Evolutionary conservation across 64 coral and sea anemone species (phyloP), one percentile per base, ranked within the genome.

Genomic region (Porites australiensis): DNA sequence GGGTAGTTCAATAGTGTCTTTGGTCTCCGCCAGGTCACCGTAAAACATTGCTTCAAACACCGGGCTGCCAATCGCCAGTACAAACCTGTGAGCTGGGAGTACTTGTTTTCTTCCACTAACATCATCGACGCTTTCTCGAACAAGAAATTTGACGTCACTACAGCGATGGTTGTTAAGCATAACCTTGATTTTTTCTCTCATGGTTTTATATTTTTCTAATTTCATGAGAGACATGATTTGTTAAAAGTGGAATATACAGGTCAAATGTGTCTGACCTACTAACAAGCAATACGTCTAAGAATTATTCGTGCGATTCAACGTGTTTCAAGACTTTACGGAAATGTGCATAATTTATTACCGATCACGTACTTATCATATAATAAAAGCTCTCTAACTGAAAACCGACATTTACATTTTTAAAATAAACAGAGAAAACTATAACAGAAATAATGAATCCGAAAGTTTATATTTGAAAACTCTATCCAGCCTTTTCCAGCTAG

Each of bases 21-120:
- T 12, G 37, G 68, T 71, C 68, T 71, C 68, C 23, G 68, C 68
- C n/a, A 71, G 21, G 1, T 71, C 68, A 71, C 68, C 68, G 21
- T 44, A 71, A 71, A 71, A 71, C 68, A 71, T 71, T n/a, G 68
- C 68, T 71, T 71, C 68, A 71, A 71, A 71, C 68, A 71, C 68
- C 23, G 68, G 20, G 37, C 68, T 71, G 6, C 68, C 27, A 71
- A 71, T 71, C 68, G 68, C 9, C 23, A 71, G 23, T 23, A 71
- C 5, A 37, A 71, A 71, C 68, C 37, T 71, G 68, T 71, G 68
- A 71, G 68, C 68, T 10, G 68, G 68, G 37, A 71, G 23, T 23
- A 44, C 68, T 71, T 71, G 68, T 37, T 71, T 71, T 12, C 23
- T 71, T 71, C 37, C 68, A 71, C 68, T 71, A 3, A 37, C 27